Base-by-base conservation (phyloP, 2,888 invertebrate species). In the Noctua fimbriata region DNA sequence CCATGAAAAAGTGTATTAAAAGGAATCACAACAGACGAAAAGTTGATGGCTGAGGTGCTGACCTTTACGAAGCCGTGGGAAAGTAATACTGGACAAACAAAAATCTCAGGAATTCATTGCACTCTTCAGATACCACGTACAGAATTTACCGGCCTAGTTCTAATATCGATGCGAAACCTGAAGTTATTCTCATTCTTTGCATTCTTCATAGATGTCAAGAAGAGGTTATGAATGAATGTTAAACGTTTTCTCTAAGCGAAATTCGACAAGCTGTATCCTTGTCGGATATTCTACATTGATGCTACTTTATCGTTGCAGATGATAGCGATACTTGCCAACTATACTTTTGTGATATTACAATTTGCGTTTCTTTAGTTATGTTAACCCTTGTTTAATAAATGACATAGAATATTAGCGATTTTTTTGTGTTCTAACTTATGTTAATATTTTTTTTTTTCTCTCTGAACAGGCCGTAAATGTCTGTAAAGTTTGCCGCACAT, bases 341-440 rank as follows among this genome's bases (percentile, higher is more conserved):
- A 79, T 18, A 78, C 73, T n/a, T 32, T 74, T 32, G 78, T 69
- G 12, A 5, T 71, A 0, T 12, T 76, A 6, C 79, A 76, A 14
- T 76, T 79, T 47, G 36, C 65, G 0, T 76, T 60, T 71, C 5
- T 36, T 10, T 55, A 69, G 65, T 36, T n/a, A 2, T 55, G 10
- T 9, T 24, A 55, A 24, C 6, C 47, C 47, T 16, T 49, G 16
- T 49, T 49, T 49, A 49, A 49, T 49, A 16, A 49, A 47, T 47
- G 47, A 47, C 14, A 14, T 47, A 47, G 47, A 52, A 52, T 9
- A 21, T 9, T 6, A 52, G 9, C 1, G 7, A 52, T 52, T 52
- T 18, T 21, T 4, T 18, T 18, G 6, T 52, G 1, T 18, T 52
- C 5, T 21, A 1, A 47, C 18, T 52, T 1, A 52, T 7, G 52